Base-by-base conservation (phyloP, 2,797 vertebrate genomes). In the Cryptoprocta ferox region DNA sequence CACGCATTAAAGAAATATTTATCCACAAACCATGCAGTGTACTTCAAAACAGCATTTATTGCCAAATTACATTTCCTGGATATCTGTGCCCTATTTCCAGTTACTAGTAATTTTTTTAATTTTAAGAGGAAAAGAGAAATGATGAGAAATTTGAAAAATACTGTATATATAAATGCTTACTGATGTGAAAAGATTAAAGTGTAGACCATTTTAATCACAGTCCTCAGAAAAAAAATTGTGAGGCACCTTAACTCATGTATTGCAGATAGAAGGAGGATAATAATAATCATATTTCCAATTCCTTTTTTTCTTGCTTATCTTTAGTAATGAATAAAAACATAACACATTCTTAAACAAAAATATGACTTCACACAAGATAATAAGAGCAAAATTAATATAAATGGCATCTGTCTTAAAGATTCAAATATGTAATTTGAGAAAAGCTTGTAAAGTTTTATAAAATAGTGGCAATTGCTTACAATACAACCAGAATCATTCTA, bases 1-100 rank as follows among this genome's bases (percentile, higher is more conserved):
- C 98, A 98, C 83, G 96, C 98, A 99, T 99, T 99, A 99, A 99
- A 99, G 98, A 99, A 99, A 99, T 99, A 99, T 99, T 99, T 99
- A 99, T 99, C 98, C 98, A 98, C 98, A 98, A 99, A 98, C 98
- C 98, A 98, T 98, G 98, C 97, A 98, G 98, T 97, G 96, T 98
- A 98, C 98, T 98, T 98, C 98, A 98, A 98, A 98, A 98, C 85
- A 98, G 98, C 91, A 96, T 98, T 98, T 98, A 98, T 98, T 98
- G 98, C 98, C 97, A 99, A 98, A 98, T 98, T 98, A 96, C 95
- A 92, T 98, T 98, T 98, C 98, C 98, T 98, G 98, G 98, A 89
- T 96, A 95, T 98, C 98, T 96, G 84, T 75, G 95, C 90, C 93
- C 97, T 89, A 94, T 97, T 98, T 97, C 98, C 98, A 98, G 97